Conservation (phyloP, 1,140 invertebrate genomes). For the Drosophila nebulosa region DNA sequence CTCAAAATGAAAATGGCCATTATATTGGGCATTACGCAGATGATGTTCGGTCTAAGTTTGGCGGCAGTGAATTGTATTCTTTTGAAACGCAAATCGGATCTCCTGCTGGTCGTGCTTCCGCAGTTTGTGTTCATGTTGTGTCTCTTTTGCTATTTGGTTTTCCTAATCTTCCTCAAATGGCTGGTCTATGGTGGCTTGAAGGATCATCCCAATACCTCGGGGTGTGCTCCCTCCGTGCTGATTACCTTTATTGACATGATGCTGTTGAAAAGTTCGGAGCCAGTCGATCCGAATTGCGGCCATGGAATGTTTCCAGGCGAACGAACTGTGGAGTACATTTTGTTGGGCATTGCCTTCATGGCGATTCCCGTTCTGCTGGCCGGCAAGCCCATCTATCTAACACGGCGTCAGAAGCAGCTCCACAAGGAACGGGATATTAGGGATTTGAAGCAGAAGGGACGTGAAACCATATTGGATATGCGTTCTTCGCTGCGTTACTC, state of each 20-base stretch:
- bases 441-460: neutral
- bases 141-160: conserved; percentile 95
- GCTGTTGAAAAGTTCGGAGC: conserved; percentile 82
- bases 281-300: conserved; percentile 82
- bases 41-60: conserved; percentile 96
- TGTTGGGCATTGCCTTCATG: conserved; percentile 85
- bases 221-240: conserved; percentile 89
- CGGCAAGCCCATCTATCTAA: conserved; percentile 88
- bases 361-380: conserved; percentile 92
- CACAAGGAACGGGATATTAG: neutral
- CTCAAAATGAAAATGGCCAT: conserved; percentile 99
- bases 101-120: conserved; percentile 95
- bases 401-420: conserved; percentile 15
- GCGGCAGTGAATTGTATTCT: conserved; percentile 94
- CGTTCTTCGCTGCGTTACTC: conserved; percentile 37
- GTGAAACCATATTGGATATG: conserved; percentile 41
- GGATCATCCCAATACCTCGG: conserved; percentile 81
- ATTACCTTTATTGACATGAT: conserved; percentile 93
- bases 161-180: conserved; percentile 97
- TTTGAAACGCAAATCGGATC: conserved; percentile 88
- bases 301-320: conserved; percentile 85
- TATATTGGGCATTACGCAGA: conserved; percentile 96
- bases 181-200: conserved; percentile 95
- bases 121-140: conserved; percentile 93
- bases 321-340: conserved; percentile 84